phyloP scores from a whole-genome alignment of 1,140 invertebrate genomes.

The Drosophila fuyamai region DNA sequence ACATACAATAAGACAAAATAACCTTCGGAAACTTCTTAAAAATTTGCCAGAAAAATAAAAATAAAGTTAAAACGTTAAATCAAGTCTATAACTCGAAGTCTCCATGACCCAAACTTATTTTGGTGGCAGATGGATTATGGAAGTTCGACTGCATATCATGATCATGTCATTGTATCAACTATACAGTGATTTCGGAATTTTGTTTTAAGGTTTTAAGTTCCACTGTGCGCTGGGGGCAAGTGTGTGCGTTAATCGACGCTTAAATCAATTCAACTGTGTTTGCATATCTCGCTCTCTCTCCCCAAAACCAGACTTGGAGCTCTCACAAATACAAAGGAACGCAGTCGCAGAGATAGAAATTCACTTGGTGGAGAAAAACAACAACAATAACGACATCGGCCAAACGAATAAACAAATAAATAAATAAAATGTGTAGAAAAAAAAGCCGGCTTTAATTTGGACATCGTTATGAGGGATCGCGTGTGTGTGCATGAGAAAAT shows the following conservation, averaged over 20 bases:
- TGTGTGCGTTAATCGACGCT: slow-evolving; percentile 76
- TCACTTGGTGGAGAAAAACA: slow-evolving; percentile 45
- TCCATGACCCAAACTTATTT: no score
- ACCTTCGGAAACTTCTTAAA: no score
- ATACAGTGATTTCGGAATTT: not conserved
- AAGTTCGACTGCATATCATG: no score
- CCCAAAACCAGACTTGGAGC: slow-evolving; percentile 65
- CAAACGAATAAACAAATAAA: slow-evolving; percentile 74
- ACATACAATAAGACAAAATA: no score
- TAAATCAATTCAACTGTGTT: slow-evolving; percentile 78
- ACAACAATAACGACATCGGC: slow-evolving; percentile 26
- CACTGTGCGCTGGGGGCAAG: slow-evolving; percentile 5
- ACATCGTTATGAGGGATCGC: slow-evolving; percentile 27
- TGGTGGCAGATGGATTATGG: no score
- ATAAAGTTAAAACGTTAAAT: no score
- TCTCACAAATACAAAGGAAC: slow-evolving; percentile 18
- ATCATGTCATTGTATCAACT: no score
- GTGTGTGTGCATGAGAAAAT: slow-evolving; percentile 15
- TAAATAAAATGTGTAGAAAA: slow-evolving; percentile 58
- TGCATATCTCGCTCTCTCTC: slow-evolving; percentile 56
- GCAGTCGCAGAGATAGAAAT: slow-evolving; percentile 40
- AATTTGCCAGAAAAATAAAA: no score
- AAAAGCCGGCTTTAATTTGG: slow-evolving; percentile 78
- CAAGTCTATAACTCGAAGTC: no score
- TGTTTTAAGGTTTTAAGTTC: not conserved